Conservation (phyloP, 1,140 invertebrate species). For the Metopolophium dirhodum region DNA sequence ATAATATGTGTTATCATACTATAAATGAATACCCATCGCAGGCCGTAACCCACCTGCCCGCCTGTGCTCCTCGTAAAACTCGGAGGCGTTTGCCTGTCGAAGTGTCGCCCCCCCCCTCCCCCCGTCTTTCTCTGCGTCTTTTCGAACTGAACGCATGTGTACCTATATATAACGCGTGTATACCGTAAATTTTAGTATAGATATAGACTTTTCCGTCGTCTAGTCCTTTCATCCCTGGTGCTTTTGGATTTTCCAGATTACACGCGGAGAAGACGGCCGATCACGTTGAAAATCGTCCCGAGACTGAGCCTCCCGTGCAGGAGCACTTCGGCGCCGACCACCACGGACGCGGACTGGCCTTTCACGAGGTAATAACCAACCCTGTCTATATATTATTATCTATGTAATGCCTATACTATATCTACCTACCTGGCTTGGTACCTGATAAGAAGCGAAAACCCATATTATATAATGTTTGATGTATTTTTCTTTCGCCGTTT, state of each 20-base stretch:
- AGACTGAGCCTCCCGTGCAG: slow-evolving; percentile 63
- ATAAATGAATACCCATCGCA: too few relatives aligned
- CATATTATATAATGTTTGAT: too few relatives aligned
- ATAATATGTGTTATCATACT: too few relatives aligned
- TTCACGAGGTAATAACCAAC: slow-evolving; percentile 50
- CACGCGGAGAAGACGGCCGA: slow-evolving; percentile 65
- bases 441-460: neutral
- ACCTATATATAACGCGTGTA: too few relatives aligned
- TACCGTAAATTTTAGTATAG: too few relatives aligned
- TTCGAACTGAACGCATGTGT: too few relatives aligned
- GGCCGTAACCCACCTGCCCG: too few relatives aligned
- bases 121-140: too few relatives aligned
- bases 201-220: neutral
- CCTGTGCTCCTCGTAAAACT: too few relatives aligned
- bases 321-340: slow-evolving; percentile 56
- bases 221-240: neutral
- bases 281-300: slow-evolving; percentile 66
- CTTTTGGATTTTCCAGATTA: slow-evolving; percentile 63
- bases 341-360: slow-evolving; percentile 57
- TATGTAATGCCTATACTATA: too few relatives aligned
- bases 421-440: neutral
- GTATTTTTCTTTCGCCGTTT: neutral
- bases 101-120: too few relatives aligned
- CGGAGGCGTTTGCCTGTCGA: too few relatives aligned
- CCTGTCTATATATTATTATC: neutral